Evolutionary conservation across 2,113 vertebrate genomes (phyloP), one percentile per base, ranked within the genome.

Genomic region (Tyto alba): DNA sequence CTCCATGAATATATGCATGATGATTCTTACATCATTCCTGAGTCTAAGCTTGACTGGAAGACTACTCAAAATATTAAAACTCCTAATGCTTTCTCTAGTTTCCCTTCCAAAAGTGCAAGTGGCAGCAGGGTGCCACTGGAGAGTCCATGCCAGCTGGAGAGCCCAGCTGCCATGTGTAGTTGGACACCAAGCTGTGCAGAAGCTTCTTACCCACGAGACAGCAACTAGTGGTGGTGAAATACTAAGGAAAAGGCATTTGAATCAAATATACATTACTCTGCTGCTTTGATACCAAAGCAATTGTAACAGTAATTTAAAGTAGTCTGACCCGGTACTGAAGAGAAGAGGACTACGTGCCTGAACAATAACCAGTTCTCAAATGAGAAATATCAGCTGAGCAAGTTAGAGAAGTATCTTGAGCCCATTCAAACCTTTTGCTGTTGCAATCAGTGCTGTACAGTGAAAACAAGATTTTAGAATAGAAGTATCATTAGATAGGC

Each of bases 101-200:
- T n/a, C 56, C 47, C 22, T 56, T 45, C 48, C 53, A 10, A 30
- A 52, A 27, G 38, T 21, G 38, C 30, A 26, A 5, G 6, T 41
- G 53, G 45, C 38, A 79, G 53, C 10, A 67, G 63, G 50, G 74
- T 4, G 11, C 36, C 6, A 0, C 17, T 50, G 73, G 53, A 76
- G 43, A 79, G 48, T 43, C 9, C 15, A 1, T 38, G 59, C 27
- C 50, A 62, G 7, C 40, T 19, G 45, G 55, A 68, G 50, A 77
- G 63, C 43, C 16, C 19, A n/a, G 41, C 3, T 57, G n/a, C 22
- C 34, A 4, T 6, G 0, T 10, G 64, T 26, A 20, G 10, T 2
- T 17, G 69, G 34, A 6, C 63, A 53, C 34, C 27, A 34, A 47
- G 15, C 66, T 79, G 30, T 16, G 59, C 22, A 80, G 50, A 9